phyloP scores from a whole-genome alignment of 2,888 invertebrate species.

The Leucophenga montana region DNA sequence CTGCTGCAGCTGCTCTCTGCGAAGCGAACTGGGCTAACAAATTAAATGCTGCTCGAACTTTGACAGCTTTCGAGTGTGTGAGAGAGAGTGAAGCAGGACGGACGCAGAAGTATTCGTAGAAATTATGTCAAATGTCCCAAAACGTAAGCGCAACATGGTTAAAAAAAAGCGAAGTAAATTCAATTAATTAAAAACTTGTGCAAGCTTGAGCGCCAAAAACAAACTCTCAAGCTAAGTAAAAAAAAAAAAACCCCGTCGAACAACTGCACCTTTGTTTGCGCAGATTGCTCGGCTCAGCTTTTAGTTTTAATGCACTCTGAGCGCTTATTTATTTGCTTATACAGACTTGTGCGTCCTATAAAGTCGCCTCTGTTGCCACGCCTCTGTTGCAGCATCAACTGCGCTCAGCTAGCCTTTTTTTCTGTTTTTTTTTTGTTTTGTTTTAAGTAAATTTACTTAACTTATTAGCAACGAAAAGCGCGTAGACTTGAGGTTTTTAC shows the following conservation, averaged over 20 bases:
- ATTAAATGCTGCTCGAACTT: no score
- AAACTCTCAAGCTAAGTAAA: slow-evolving; percentile 63
- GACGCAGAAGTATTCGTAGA: no score
- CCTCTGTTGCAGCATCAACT: no score
- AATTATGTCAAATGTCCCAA: no score
- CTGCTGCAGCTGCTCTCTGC: no score
- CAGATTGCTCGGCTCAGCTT: background rate
- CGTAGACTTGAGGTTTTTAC: slow-evolving; percentile 35
- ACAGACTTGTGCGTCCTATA: background rate
- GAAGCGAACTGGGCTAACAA: no score
- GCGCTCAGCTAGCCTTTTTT: no score
- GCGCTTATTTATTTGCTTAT: slow-evolving; percentile 16
- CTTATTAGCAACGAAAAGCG: slow-evolving; percentile 54
- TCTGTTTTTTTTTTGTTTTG: slow-evolving; percentile 42
- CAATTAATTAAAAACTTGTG: slow-evolving; percentile 16
- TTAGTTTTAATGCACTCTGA: background rate
- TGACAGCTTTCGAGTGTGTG: no score
- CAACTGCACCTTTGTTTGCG: slow-evolving; percentile 47
- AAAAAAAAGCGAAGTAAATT: slow-evolving; percentile 1
- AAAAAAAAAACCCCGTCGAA: slow-evolving; percentile 29
- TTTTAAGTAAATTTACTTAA: slow-evolving; percentile 60
- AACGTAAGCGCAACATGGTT: no score
- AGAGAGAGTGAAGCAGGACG: no score
- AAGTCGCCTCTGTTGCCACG: background rate
- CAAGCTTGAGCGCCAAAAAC: slow-evolving; percentile 39